These are phyloP conservation scores for Trematomus loennbergii DNA, from an alignment of 2,113 vertebrate species.

Conservation along the genomic window DNA sequence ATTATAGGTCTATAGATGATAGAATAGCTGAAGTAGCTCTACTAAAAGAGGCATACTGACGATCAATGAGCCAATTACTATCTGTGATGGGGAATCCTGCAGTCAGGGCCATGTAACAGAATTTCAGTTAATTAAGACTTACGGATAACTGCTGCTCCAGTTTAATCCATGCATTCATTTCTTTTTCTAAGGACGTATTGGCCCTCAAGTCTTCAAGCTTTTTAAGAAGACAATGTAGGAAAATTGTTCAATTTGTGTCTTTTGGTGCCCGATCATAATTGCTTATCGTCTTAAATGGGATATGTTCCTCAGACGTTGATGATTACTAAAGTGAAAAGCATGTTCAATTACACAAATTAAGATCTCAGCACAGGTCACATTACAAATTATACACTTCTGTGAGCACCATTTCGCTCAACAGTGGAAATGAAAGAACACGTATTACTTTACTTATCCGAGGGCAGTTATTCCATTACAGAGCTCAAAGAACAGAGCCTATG, in stretches of 20 bases:
- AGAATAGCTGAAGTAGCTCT: not conserved
- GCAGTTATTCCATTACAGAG: slow-evolving; percentile 67
- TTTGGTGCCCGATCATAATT: not conserved
- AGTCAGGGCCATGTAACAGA: slow-evolving; percentile 8
- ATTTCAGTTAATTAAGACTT: slow-evolving; percentile 1
- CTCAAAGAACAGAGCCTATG: slow-evolving; percentile 54
- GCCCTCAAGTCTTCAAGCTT: not conserved
- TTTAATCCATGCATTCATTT: slow-evolving; percentile 7
- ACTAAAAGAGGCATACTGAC: slow-evolving; percentile 14
- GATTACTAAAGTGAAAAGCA: slow-evolving; percentile 30
- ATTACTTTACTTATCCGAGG: slow-evolving; percentile 62
- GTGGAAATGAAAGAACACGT: slow-evolving; percentile 32
- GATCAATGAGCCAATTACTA: slow-evolving; percentile 2
- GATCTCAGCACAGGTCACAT: slow-evolving; percentile 34
- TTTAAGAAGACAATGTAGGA: not conserved
- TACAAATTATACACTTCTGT: slow-evolving; percentile 30
- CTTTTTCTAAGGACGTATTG: not conserved
- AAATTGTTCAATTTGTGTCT: not conserved
- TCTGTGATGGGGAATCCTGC: slow-evolving; percentile 8
- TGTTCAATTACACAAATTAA: slow-evolving; percentile 39
- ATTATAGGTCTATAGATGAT: not conserved
- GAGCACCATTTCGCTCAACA: slow-evolving; percentile 11
- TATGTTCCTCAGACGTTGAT: slow-evolving; percentile 33
- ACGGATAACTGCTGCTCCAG: not conserved
- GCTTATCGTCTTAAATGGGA: slow-evolving; percentile 37